phyloP scores from a whole-genome alignment of 2,888 invertebrate genomes.

The Scaptomyza caliginosa region DNA sequence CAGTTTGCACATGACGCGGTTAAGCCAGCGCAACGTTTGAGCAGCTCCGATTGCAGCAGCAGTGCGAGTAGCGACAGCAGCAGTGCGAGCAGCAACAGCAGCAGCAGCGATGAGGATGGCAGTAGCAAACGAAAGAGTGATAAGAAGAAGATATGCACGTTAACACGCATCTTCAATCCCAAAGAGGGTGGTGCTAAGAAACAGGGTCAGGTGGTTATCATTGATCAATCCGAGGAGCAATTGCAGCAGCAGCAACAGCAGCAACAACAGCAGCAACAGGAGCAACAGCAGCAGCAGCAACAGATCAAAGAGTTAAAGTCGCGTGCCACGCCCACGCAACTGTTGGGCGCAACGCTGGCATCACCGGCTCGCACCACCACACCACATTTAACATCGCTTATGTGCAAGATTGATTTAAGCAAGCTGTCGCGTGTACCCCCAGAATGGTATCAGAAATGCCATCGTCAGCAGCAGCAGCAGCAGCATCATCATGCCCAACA shows the following conservation, averaged over 20 bases:
- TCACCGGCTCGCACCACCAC: constrained; percentile 63
- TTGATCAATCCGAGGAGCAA: constrained; percentile 86
- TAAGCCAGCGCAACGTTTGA: constrained; percentile 28
- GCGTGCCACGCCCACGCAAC: constrained; percentile 77
- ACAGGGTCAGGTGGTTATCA: constrained; percentile 90
- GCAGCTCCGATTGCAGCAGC: constrained; percentile 47
- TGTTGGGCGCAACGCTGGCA: constrained; percentile 53
- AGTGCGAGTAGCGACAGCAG: constrained; percentile 51
- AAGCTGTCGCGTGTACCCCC: constrained; percentile 77
- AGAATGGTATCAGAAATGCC: constrained; percentile 79
- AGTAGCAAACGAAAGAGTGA: constrained; percentile 85
- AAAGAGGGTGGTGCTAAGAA: constrained; percentile 90
- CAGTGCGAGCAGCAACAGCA: constrained; percentile 68
- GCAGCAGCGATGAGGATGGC: constrained; percentile 61
- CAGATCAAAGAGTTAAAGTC: constrained; percentile 58
- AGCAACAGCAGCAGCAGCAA: constrained; percentile 21
- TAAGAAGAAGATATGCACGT: constrained; percentile 89
- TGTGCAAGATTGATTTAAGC: constrained; percentile 82
- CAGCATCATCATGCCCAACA: constrained; percentile 55
- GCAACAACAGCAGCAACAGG: constrained; percentile 48
- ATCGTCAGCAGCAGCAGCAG: constrained; percentile 59
- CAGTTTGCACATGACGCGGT: constrained; percentile 8
- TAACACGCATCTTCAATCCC: constrained; percentile 88
- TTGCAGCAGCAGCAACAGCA: constrained; percentile 75
- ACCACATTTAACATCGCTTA: constrained; percentile 70